Conservation (phyloP, 1,140 invertebrate genomes). For the Pogonomyrmex californicus region DNA sequence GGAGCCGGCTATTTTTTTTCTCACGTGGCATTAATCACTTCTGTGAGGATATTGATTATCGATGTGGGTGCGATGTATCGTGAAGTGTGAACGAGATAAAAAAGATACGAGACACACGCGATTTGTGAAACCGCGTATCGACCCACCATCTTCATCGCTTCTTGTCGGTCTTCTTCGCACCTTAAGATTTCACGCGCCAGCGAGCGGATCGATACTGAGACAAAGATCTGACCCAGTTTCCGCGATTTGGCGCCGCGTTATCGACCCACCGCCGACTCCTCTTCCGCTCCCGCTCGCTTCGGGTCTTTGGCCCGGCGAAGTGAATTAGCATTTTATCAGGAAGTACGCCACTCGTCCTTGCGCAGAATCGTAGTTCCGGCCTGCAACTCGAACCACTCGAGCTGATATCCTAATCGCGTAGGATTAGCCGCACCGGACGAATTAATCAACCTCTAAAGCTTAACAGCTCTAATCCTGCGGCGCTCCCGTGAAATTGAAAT, state of each 20-base stretch:
- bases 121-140: background rate
- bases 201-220: conserved; percentile 33
- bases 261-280: background rate
- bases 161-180: background rate
- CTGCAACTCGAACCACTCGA: conserved; percentile 26
- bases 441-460: conserved; percentile 32
- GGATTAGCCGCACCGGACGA: conserved; percentile 44
- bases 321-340: conserved; percentile 55
- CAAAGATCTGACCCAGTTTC: conserved; percentile 50
- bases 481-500: background rate
- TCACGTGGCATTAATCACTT: conserved; percentile 16
- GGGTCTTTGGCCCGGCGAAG: conserved; percentile 3
- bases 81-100: conserved; percentile 13
- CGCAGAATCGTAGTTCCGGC: conserved; percentile 38
- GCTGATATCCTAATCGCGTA: conserved; percentile 52
- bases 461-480: conserved; percentile 4
- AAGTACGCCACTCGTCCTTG: conserved; percentile 35
- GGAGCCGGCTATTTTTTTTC: background rate
- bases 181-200: conserved; percentile 4
- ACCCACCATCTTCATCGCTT: background rate
- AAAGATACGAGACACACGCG: background rate
- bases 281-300: background rate
- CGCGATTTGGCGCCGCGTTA: conserved; percentile 33
- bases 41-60: conserved; percentile 31
- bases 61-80: background rate